phyloP scores from a whole-genome alignment of 2,797 vertebrate genomes.

The Sandelia bainsii region DNA sequence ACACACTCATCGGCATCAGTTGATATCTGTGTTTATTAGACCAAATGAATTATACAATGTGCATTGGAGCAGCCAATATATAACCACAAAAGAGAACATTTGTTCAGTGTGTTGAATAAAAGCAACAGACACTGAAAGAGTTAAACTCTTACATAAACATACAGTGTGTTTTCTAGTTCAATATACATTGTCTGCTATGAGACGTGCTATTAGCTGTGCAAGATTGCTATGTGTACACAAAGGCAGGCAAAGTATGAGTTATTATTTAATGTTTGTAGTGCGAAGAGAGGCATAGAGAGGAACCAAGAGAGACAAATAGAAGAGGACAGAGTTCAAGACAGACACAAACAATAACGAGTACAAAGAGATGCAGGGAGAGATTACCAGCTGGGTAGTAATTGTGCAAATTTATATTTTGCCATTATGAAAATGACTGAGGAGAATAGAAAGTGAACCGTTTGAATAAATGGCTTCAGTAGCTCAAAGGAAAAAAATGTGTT shows the following conservation, averaged over 20 bases:
- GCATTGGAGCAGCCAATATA: constrained; percentile 24
- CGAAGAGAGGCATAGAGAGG: constrained; percentile 16
- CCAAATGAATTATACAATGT: constrained; percentile 30
- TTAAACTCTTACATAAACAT: neutral
- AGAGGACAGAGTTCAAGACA: constrained; percentile 52
- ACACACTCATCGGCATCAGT: constrained; percentile 31
- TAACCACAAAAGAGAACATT: constrained; percentile 15
- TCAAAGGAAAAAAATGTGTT: constrained; percentile 1
- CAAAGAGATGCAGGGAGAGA: constrained; percentile 42
- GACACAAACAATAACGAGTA: constrained; percentile 41
- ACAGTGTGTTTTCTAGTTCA: neutral
- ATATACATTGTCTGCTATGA: neutral
- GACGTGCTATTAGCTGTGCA: neutral
- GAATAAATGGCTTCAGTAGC: constrained; percentile 25
- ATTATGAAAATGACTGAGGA: constrained; percentile 55
- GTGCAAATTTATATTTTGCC: constrained; percentile 52
- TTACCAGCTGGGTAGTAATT: constrained; percentile 37
- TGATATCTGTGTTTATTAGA: constrained; percentile 37
- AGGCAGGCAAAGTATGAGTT: neutral
- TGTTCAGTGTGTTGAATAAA: constrained; percentile 7
- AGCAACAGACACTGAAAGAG: neutral
- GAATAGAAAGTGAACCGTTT: constrained; percentile 1
- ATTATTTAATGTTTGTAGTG: constrained; percentile 47
- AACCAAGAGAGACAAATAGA: constrained; percentile 42
- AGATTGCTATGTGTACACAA: constrained; percentile 23